Evolutionary conservation across 1,140 invertebrate genomes (phyloP).

Genomic region (Dendroctonus valens): DNA sequence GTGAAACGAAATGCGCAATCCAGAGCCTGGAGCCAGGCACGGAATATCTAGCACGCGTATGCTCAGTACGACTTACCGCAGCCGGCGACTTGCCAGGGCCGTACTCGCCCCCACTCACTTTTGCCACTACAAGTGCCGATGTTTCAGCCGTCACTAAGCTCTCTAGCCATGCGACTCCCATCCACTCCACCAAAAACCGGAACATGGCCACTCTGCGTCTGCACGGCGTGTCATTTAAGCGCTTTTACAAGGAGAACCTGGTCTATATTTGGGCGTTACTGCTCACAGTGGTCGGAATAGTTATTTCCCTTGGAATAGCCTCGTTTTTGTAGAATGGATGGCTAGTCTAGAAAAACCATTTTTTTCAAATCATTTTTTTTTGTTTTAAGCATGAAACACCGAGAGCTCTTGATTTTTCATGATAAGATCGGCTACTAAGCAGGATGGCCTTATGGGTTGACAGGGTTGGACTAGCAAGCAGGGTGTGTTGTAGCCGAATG

Average conservation of each 20-base stretch:
- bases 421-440: background rate
- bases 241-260: conserved; percentile 63
- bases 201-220: conserved; percentile 40
- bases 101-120: conserved; percentile 61
- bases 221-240: conserved; percentile 49
- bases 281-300: conserved; percentile 63
- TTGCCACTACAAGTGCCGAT: conserved; percentile 53
- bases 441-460: too few species aligned
- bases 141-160: conserved; percentile 42
- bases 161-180: conserved; percentile 35
- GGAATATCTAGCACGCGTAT: conserved; percentile 72
- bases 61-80: conserved; percentile 61
- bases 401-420: background rate
- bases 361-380: conserved; percentile 3
- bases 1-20: conserved; percentile 63
- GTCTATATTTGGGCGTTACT: conserved; percentile 62
- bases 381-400: conserved; percentile 1
- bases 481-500: too few species aligned
- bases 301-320: conserved; percentile 56
- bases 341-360: conserved; percentile 1
- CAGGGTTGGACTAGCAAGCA: too few species aligned
- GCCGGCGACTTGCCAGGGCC: conserved; percentile 62
- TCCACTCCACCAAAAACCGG: conserved; percentile 26
- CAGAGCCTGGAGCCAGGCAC: conserved; percentile 66
- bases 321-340: conserved; percentile 37